A percentile compares a stretch with the other conserved stretches of the same genome.
These are phyloP conservation scores for Candoia aspera DNA, from an alignment of 2,113 vertebrate genomes.

Conservation along the genomic window DNA sequence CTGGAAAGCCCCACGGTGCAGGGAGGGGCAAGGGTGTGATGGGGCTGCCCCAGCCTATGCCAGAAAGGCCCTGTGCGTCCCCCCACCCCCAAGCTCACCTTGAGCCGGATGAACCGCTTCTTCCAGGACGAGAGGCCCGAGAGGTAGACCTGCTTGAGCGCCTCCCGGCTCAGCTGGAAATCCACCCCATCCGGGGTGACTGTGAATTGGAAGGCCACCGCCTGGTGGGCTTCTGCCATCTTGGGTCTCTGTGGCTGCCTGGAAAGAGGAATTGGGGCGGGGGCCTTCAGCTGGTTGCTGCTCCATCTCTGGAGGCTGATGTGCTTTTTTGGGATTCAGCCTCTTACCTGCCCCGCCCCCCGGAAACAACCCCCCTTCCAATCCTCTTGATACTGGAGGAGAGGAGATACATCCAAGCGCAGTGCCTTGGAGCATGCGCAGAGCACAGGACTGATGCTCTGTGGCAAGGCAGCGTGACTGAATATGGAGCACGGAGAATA, in stretches of 20 bases:
- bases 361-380: not conserved
- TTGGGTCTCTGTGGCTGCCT: slow-evolving; percentile 1
- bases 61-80: not conserved
- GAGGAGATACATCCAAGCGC: not conserved
- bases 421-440: not conserved
- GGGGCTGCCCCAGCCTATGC: not conserved
- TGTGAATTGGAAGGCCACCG: slow-evolving; percentile 95
- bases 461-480: too few relatives aligned
- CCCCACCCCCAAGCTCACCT: slow-evolving; percentile 73
- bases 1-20: not conserved
- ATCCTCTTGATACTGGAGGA: not conserved
- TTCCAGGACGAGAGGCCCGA: slow-evolving; percentile 87
- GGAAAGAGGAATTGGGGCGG: not conserved
- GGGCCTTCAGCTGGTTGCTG: not conserved
- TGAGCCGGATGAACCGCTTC: slow-evolving; percentile 86
- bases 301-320: not conserved
- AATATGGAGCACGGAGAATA: too few relatives aligned
- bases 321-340: too few relatives aligned
- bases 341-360: not conserved
- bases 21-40: too few relatives aligned
- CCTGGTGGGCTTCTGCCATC: slow-evolving; percentile 98
- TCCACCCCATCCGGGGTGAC: slow-evolving; percentile 92
- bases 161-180: slow-evolving; percentile 87
- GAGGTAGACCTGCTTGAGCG: slow-evolving; percentile 87
- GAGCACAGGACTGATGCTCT: not conserved